phyloP scores from a whole-genome alignment of 1,140 invertebrate genomes.

The Listronotus bonariensis region DNA sequence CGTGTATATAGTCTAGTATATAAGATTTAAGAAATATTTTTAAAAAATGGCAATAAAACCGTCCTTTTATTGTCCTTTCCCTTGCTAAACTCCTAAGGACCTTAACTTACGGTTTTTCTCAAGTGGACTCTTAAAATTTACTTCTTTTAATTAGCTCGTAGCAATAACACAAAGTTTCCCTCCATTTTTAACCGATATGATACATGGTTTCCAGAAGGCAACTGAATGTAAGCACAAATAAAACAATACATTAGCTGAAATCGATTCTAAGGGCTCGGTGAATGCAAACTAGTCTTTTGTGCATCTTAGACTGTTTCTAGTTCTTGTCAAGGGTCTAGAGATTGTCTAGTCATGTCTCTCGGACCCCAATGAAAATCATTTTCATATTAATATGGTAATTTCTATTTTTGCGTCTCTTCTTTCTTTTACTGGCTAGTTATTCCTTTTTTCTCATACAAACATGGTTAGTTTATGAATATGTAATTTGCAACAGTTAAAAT shows the following conservation, averaged over 20 bases:
- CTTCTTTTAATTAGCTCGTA: too few species aligned
- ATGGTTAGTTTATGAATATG: conserved; percentile 37
- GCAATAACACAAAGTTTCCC: conserved; percentile 10
- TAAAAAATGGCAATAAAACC: too few species aligned
- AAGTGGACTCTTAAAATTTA: conserved; percentile 4
- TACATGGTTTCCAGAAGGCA: conserved; percentile 18
- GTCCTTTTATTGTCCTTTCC: background rate
- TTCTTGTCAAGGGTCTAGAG: background rate
- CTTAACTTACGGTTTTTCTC: background rate
- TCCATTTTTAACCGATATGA: conserved; percentile 21
- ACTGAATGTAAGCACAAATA: conserved; percentile 3
- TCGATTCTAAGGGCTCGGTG: too few species aligned
- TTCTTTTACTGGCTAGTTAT: conserved; percentile 19
- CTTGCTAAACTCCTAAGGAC: background rate
- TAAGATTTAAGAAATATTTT: too few species aligned
- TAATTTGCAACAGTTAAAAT: conserved; percentile 38
- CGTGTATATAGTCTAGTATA: too few species aligned
- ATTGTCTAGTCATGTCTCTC: conserved; percentile 28
- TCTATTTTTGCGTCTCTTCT: conserved; percentile 23
- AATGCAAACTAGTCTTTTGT: too few species aligned
- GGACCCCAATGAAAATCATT: conserved; percentile 32
- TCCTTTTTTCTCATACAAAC: conserved; percentile 30
- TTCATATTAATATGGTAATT: conserved; percentile 42
- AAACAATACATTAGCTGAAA: too few species aligned
- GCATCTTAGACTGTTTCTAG: background rate